phyloP scores from a whole-genome alignment of 2,888 invertebrate species.

The Cremastobaeus sp. region DNA sequence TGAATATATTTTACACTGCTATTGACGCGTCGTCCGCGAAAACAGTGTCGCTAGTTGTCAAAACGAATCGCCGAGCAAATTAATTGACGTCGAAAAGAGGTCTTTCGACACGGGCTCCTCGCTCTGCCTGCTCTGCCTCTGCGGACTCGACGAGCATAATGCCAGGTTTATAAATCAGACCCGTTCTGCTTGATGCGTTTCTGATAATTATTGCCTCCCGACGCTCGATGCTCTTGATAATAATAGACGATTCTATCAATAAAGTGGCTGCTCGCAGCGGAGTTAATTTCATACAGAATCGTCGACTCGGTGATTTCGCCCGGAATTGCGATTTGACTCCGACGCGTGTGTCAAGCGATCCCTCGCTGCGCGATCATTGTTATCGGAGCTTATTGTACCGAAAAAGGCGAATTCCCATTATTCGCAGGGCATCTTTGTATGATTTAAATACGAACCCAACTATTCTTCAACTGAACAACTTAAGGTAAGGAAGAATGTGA shows the following conservation, averaged over 20 bases:
- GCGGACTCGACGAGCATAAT: background rate
- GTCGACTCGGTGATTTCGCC: constrained; percentile 15
- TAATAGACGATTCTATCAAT: constrained; percentile 31
- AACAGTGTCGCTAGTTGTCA: constrained; percentile 50
- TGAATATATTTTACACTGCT: constrained; percentile 38
- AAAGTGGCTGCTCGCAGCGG: constrained; percentile 10
- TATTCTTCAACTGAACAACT: constrained; percentile 41
- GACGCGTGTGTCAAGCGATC: background rate
- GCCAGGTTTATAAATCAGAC: constrained; percentile 46
- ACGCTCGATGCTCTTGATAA: constrained; percentile 37
- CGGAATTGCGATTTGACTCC: constrained; percentile 19
- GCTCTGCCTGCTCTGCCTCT: background rate
- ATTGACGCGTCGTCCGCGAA: constrained; percentile 46
- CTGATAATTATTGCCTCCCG: constrained; percentile 50
- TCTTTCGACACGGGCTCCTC: constrained; percentile 39
- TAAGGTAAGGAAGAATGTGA: constrained; percentile 37
- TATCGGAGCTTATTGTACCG: constrained; percentile 38
- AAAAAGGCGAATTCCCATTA: constrained; percentile 36
- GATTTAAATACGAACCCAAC: constrained; percentile 24
- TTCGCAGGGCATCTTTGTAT: constrained; percentile 35
- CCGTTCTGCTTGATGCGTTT: constrained; percentile 36
- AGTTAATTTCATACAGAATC: constrained; percentile 25
- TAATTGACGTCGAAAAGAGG: constrained; percentile 56
- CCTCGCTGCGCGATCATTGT: constrained; percentile 14
- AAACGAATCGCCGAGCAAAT: constrained; percentile 48